Conservation (phyloP, 2,113 vertebrate species). For the Orycteropus afer region DNA sequence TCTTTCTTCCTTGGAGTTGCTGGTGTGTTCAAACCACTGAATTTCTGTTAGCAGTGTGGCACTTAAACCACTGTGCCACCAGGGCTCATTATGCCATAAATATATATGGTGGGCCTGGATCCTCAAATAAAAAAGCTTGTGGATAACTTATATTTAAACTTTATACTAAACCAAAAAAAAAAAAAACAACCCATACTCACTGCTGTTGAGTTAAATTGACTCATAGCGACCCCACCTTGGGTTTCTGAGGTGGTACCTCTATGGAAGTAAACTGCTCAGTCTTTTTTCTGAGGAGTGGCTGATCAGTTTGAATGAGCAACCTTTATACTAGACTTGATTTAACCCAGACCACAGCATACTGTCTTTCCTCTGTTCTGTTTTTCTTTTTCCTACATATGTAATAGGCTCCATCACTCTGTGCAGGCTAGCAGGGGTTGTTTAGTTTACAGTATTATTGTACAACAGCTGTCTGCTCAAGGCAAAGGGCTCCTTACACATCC, state of each 20-base stretch:
- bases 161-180: too few species aligned
- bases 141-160: neutral
- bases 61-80: neutral
- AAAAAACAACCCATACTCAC: too few species aligned
- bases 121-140: neutral
- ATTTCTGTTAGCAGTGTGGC: neutral
- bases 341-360: neutral
- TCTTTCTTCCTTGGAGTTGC: neutral
- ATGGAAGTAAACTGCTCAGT: too few species aligned
- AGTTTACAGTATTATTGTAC: neutral
- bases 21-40: neutral
- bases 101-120: neutral
- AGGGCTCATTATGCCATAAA: neutral
- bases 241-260: too few species aligned
- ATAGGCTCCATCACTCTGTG: rapidly evolving
- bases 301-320: too few species aligned
- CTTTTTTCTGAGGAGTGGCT: too few species aligned
- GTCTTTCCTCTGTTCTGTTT: neutral
- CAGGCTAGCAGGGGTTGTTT: neutral
- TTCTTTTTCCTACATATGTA: neutral
- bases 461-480: rapidly evolving
- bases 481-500: neutral
- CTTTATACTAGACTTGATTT: neutral
- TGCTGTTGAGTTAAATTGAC: too few species aligned
- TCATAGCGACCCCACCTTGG: too few species aligned